Evolutionary conservation across 2,888 invertebrate genomes (phyloP), one percentile per base, ranked within the genome.

Genomic region (Lochmaea crataegi): DNA sequence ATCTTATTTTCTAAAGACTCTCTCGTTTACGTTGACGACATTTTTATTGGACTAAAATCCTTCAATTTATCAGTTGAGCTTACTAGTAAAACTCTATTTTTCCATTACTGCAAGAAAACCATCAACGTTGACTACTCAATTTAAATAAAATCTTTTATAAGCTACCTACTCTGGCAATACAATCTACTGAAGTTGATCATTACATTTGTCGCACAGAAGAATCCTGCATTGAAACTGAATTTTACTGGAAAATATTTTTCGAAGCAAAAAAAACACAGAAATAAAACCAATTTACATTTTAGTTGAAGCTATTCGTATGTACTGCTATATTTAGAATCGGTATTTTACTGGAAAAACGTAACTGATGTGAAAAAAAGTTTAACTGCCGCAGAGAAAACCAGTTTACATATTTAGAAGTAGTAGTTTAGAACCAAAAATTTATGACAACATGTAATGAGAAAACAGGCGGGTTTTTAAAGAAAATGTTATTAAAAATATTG

Each of bases 101-200:
- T 63, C 61, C 61, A 63, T 63, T 63, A 63, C 61, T 63, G 61
- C 7, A 63, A 42, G 42, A 63, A 63, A 63, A 63, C 61, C 41
- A 63, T 63, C 61, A 63, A 63, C 61, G 16, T 63, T 63, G 42
- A 63, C 41, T 38, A 42, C 61, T 32, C 71, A 71, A 71, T 71
- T 65, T 71, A 42, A 71, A 71, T 71, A 71, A 71, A 66, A 66
- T 51, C 66, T 66, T 51, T 66, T 60, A 65, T 71, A 51, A 51
- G 60, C 51, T 65, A 70, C 70, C 14, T 58, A 32, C 58, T n/a
- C 42, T 42, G 45, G 61, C 61, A 41, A 41, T 41, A 45, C 42
- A 42, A 38, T 41, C 61, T 18, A 63, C 61, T 42, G 10, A 18
- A 63, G 38, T 63, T 42, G 61, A 63, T 63, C 61, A 42, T 41